phyloP scores from a whole-genome alignment of 2,113 vertebrate species.

The Brachirus orientalis region DNA sequence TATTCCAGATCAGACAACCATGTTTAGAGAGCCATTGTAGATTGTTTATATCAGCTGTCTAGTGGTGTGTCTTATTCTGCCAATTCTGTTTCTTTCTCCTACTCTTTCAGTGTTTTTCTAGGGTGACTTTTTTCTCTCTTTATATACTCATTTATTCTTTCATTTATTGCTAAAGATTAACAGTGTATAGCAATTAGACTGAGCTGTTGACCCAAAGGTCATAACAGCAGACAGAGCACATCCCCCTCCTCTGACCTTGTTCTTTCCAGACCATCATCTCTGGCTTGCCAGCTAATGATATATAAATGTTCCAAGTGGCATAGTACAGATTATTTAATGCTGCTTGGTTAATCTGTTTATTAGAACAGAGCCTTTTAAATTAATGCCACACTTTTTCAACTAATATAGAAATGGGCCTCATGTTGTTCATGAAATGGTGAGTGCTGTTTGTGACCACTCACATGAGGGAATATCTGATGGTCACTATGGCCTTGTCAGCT shows the following conservation, averaged over 20 bases:
- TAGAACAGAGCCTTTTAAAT: constrained; percentile 13
- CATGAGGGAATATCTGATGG: constrained; percentile 9
- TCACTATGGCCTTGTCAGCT: neutral
- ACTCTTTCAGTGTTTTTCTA: constrained; percentile 4
- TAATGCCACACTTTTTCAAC: neutral
- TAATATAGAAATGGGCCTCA: constrained; percentile 26
- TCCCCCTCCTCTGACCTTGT: constrained; percentile 49
- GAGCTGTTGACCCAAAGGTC: constrained; percentile 48
- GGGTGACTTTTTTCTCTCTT: constrained; percentile 1
- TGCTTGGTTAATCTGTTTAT: constrained; percentile 61
- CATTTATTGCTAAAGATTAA: constrained; percentile 34
- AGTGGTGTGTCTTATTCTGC: constrained; percentile 12
- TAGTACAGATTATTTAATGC: constrained; percentile 38
- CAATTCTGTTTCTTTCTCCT: constrained; percentile 19
- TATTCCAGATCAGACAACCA: constrained; percentile 53
- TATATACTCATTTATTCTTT: constrained; percentile 47
- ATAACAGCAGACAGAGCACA: constrained; percentile 33
- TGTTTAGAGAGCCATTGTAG: constrained; percentile 44
- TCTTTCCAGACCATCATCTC: constrained; percentile 45
- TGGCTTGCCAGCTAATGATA: constrained; percentile 43
- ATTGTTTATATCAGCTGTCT: constrained; percentile 34
- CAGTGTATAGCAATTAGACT: constrained; percentile 58
- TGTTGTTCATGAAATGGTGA: constrained; percentile 21
- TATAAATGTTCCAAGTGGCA: constrained; percentile 54
- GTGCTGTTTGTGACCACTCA: constrained; percentile 13